A percentile compares a stretch with the other conserved stretches of the same genome.
Conservation (phyloP, 2,888 invertebrate species). For the Pyrocoelia pectoralis region DNA sequence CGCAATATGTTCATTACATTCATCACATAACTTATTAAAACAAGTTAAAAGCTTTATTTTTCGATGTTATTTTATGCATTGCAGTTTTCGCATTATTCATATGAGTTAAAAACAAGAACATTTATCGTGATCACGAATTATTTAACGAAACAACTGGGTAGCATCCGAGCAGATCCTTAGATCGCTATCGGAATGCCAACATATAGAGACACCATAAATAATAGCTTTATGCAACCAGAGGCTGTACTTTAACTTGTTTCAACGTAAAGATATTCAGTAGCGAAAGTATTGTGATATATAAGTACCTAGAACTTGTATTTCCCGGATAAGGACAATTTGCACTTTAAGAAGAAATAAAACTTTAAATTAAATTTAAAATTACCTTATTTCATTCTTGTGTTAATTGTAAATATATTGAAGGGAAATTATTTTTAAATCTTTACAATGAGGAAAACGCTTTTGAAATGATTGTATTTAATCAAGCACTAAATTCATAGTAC, state of each 20-base stretch:
- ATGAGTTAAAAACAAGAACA: conserved; percentile 47
- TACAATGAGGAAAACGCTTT: no score
- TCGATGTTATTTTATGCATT: conserved; percentile 36
- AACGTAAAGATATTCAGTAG: conserved; percentile 41
- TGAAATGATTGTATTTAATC: no score
- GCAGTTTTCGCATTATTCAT: conserved; percentile 41
- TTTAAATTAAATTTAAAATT: no score
- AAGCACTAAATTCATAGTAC: no score
- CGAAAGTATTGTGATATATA: conserved; percentile 27
- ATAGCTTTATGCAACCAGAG: conserved; percentile 39
- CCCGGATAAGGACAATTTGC: conserved; percentile 11
- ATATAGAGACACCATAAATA: conserved; percentile 40
- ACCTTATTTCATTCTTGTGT: no score
- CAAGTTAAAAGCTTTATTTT: neutral
- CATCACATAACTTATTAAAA: neutral
- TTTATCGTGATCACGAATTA: conserved; percentile 49
- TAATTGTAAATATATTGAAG: no score
- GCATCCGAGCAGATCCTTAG: conserved; percentile 46
- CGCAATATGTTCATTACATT: neutral
- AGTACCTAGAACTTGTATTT: conserved; percentile 2
- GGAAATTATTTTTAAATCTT: no score
- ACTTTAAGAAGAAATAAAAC: neutral
- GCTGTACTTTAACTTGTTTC: conserved; percentile 37
- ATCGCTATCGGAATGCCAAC: conserved; percentile 42
- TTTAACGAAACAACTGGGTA: conserved; percentile 48